Evolutionary conservation across 23 tunicate genomes (phyloP).

Genomic region (Halocynthia aurantium): DNA sequence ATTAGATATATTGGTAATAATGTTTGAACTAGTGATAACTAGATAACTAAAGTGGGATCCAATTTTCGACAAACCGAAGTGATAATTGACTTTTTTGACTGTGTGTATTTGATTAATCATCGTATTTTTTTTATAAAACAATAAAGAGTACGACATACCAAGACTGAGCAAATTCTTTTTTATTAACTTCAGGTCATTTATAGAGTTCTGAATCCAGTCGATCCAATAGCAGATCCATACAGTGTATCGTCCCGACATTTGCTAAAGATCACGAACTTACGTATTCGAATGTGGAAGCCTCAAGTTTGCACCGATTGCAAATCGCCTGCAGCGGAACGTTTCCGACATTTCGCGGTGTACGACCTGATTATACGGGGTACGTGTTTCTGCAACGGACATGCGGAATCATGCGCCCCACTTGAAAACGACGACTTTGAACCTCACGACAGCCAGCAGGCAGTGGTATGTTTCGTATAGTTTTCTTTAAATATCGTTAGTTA

Average conservation of each 20-base stretch:
- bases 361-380: slow-evolving; percentile 69
- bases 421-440: slow-evolving; percentile 36
- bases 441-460: slow-evolving; percentile 31
- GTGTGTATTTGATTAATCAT: too few species aligned
- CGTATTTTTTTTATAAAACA: too few species aligned
- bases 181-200: slow-evolving; percentile 40
- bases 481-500: too few species aligned
- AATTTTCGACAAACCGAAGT: too few species aligned
- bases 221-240: slow-evolving; percentile 56
- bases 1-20: too few species aligned
- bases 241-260: slow-evolving; percentile 58
- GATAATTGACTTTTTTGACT: too few species aligned
- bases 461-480: slow-evolving; percentile 20
- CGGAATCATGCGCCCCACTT: slow-evolving; percentile 58
- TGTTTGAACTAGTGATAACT: too few species aligned
- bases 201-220: slow-evolving; percentile 49
- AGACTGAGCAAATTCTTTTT: background rate
- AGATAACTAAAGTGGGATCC: too few species aligned
- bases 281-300: slow-evolving; percentile 71
- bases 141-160: background rate
- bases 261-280: slow-evolving; percentile 72
- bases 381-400: slow-evolving; percentile 77
- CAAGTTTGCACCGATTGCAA: slow-evolving; percentile 38
- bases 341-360: slow-evolving; percentile 51
- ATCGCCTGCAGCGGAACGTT: background rate